Base-by-base conservation (phyloP, 2,797 vertebrate genomes). In the Phoebastria nigripes region DNA sequence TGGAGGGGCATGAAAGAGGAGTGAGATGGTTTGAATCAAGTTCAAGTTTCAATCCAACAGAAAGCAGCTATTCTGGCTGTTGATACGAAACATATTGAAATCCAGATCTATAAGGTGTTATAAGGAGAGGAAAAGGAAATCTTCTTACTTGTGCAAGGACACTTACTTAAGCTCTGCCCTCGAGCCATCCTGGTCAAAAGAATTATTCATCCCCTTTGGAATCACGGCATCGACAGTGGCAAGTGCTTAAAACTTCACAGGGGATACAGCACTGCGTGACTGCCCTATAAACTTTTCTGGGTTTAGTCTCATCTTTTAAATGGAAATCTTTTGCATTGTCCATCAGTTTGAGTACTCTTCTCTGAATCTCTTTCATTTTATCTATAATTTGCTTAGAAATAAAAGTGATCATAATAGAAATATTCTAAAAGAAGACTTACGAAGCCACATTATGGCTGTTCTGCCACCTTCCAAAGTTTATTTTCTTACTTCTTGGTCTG, bases 11-110 rank as follows among this genome's bases (percentile, higher is more conserved):
- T 58, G 56, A 93, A 88, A 90, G 81, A 93, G 35, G 52, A 84
- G 70, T 44, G 93, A 95, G 87, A 72, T 94, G 87, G 87, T 97
- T 94, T 97, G 95, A 86, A 94, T 94, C 69, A 88, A 95, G 92
- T 92, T 96, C 90, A 95, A 80, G 69, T 94, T 95, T 95, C 93
- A 95, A 22, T 77, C 82, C 88, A 85, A 69, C 1, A 4, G 84
- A 94, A 95, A 93, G 72, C 73, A 80, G 81, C 59, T 80, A 85
- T 90, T 92, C 61, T 31, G 22, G 59, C 87, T 92, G 74, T 29
- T 93, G 93, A 95, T 93, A 78, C 0, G 26, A 97, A 97, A 87
- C 89, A 91, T 77, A 85, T 20, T 92, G 94, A 89, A 92, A 93
- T 72, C 56, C 56, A 55, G 81, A 87, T 77, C 89, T 85, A 10